These are phyloP conservation scores for Drosophila micromelanica DNA, from an alignment of 1,140 invertebrate genomes.

Conservation along the genomic window DNA sequence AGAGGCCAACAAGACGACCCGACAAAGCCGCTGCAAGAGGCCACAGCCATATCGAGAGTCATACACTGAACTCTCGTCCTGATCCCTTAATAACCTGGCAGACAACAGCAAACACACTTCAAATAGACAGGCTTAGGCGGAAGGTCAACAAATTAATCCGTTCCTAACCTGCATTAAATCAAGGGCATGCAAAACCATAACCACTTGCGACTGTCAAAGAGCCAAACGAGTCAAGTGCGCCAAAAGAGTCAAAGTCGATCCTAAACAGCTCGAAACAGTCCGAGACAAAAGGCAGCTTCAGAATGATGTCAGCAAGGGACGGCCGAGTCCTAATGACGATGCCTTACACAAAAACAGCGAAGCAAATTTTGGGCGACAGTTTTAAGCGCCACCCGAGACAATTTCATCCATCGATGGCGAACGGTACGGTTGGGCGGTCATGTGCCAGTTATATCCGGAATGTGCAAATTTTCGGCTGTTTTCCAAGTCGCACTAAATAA, in stretches of 20 bases:
- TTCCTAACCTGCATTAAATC: not conserved
- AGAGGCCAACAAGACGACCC: not conserved
- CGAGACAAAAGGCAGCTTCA: not conserved
- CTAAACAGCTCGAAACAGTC: not conserved
- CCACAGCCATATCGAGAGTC: not conserved
- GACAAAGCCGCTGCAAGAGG: too few relatives aligned
- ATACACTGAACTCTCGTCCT: not conserved
- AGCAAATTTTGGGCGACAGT: conserved; percentile 52
- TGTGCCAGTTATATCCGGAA: conserved; percentile 36
- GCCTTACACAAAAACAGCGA: conserved; percentile 43
- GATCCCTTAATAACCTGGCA: not conserved
- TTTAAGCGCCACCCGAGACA: conserved; percentile 32
- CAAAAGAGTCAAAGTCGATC: not conserved
- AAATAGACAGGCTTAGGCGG: not conserved
- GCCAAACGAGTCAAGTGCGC: conserved; percentile 9
- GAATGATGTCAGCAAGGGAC: not conserved
- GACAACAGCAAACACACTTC: not conserved
- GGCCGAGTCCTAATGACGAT: conserved; percentile 29
- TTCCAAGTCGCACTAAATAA: conserved; percentile 64
- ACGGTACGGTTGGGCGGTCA: conserved; percentile 34
- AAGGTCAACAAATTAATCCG: conserved; percentile 10
- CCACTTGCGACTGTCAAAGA: conserved; percentile 15
- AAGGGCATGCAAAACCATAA: not conserved
- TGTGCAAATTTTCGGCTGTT: conserved; percentile 61
- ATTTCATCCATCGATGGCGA: conserved; percentile 27